Evolutionary conservation across 2,113 vertebrate species (phyloP).

Genomic region (Eupsittula cactorum): DNA sequence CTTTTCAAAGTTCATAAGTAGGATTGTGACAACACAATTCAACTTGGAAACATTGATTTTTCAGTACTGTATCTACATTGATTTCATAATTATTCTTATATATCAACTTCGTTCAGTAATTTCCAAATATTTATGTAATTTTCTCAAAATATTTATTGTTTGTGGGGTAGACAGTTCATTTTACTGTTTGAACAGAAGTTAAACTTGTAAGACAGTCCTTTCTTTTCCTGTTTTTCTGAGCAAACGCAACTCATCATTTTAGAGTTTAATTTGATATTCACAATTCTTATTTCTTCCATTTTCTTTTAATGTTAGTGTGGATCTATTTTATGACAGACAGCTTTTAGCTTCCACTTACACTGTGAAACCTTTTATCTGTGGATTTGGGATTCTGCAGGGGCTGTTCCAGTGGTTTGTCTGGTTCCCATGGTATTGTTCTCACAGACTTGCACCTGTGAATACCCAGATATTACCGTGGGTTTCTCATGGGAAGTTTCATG

Average conservation of each 20-base stretch:
- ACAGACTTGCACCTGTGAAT: neutral
- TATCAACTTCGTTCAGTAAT: neutral
- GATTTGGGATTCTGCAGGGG: neutral
- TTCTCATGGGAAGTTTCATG: neutral
- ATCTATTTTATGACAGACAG: neutral
- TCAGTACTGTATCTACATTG: neutral
- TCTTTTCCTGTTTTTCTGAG: neutral
- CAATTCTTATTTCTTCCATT: neutral
- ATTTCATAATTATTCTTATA: neutral
- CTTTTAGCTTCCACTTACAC: neutral
- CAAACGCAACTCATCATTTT: neutral
- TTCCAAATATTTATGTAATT: neutral
- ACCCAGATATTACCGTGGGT: neutral
- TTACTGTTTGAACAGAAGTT: neutral
- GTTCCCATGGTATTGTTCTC: neutral
- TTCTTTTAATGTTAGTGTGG: neutral
- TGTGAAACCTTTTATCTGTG: neutral
- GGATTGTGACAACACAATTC: neutral
- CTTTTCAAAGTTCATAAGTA: neutral
- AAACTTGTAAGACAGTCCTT: neutral
- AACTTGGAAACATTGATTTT: neutral
- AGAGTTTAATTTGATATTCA: neutral
- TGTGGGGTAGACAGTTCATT: neutral
- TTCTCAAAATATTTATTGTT: neutral
- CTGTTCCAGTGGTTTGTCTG: neutral